Conservation (phyloP, 2,113 vertebrate species). For the Oostethus manadensis region DNA sequence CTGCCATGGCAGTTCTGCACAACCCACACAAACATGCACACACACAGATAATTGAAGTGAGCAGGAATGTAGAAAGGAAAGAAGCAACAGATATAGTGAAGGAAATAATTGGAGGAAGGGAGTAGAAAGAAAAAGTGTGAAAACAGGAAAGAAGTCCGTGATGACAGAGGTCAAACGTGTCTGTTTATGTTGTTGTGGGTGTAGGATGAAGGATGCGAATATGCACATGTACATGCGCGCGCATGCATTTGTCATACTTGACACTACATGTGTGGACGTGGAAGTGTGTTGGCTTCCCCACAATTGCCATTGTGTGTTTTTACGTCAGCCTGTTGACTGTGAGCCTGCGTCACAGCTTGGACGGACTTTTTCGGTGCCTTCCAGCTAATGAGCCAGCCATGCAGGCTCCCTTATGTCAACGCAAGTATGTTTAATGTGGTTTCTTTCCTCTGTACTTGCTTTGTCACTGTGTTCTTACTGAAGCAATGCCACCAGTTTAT, state of each 20-base stretch:
- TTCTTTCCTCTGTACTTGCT: not conserved
- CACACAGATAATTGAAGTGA: not conserved
- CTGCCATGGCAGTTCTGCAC: not conserved
- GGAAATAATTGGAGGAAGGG: constrained; percentile 9
- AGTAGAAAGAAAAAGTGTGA: constrained; percentile 27
- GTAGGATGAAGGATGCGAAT: not conserved
- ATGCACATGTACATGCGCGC: constrained; percentile 9
- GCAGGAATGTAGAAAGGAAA: constrained; percentile 1
- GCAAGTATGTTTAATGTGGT: constrained; percentile 8
- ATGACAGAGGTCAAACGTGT: constrained; percentile 25
- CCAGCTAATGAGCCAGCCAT: constrained; percentile 20
- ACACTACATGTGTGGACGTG: constrained; percentile 7
- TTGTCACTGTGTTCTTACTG: not conserved
- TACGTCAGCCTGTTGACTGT: constrained; percentile 37
- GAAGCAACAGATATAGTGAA: not conserved
- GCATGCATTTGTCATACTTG: constrained; percentile 10
- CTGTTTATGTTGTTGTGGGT: constrained; percentile 24
- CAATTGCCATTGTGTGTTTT: constrained; percentile 12
- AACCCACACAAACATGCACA: not conserved
- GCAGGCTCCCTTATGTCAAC: not conserved
- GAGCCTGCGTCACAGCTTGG: constrained; percentile 18
- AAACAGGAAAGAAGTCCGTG: constrained; percentile 16
- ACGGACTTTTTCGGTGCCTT: constrained; percentile 17
- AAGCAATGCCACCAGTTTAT: not conserved
- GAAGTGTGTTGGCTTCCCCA: not conserved